A percentile compares a stretch with the other conserved stretches of the same genome.
Conservation (phyloP, 2,888 invertebrate species). For the Plagiodera versicolora region DNA sequence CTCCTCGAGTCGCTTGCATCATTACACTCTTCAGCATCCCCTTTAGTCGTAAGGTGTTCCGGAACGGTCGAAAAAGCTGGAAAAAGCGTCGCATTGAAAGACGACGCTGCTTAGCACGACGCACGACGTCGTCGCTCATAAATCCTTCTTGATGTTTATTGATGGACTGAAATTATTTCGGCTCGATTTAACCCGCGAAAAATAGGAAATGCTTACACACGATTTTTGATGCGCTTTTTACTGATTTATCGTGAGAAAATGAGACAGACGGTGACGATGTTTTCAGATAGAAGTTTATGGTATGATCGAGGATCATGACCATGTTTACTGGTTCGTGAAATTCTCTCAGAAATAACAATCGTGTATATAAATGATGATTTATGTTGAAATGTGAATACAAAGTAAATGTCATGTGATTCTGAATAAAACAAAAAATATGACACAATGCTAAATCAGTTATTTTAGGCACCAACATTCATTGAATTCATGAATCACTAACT, state of each 20-base stretch:
- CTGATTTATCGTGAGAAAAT: slow-evolving; percentile 18
- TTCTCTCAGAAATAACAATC: too few relatives aligned
- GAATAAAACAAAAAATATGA: too few relatives aligned
- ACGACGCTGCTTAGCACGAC: not conserved
- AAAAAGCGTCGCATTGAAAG: slow-evolving; percentile 15
- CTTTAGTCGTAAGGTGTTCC: slow-evolving; percentile 5
- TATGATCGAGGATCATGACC: too few relatives aligned
- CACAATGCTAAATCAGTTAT: too few relatives aligned
- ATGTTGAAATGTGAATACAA: too few relatives aligned
- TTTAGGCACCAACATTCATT: too few relatives aligned
- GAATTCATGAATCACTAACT: too few relatives aligned
- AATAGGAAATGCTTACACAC: slow-evolving; percentile 24
- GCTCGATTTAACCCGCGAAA: slow-evolving; percentile 31
- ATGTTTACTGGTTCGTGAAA: too few relatives aligned
- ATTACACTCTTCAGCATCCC: not conserved
- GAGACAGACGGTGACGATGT: not conserved
- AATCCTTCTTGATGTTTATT: slow-evolving; percentile 32
- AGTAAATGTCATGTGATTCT: too few relatives aligned
- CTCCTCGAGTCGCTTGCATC: not conserved
- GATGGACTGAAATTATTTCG: slow-evolving; percentile 31
- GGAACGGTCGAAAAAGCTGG: slow-evolving; percentile 11
- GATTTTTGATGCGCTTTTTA: slow-evolving; percentile 16
- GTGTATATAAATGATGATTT: too few relatives aligned
- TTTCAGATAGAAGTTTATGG: too few relatives aligned
- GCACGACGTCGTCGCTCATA: slow-evolving; percentile 19